These are phyloP conservation scores for Phoxinus dragarum DNA, from an alignment of 2,797 vertebrate genomes.

Conservation along the genomic window DNA sequence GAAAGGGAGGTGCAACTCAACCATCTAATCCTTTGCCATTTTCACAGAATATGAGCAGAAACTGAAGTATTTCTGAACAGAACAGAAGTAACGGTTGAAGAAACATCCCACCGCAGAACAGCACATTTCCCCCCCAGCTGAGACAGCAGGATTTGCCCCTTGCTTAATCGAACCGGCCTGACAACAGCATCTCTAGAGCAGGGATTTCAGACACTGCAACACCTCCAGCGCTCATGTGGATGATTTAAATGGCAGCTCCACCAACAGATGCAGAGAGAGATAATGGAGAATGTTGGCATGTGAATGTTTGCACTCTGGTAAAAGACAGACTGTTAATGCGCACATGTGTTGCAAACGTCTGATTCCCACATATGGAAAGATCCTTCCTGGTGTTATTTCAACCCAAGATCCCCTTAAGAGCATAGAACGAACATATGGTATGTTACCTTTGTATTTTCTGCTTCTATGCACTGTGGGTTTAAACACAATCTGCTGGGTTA, in stretches of 20 bases:
- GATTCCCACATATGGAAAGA: conserved; percentile 23
- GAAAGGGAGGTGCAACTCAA: neutral
- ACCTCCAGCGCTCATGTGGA: conserved; percentile 6
- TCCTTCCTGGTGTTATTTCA: neutral
- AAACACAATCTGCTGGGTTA: conserved; percentile 26
- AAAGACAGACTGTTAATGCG: neutral
- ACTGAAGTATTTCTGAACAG: conserved; percentile 2
- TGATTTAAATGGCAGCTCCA: conserved; percentile 33
- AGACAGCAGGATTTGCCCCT: conserved; percentile 5
- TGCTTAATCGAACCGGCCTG: conserved; percentile 14
- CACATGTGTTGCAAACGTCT: conserved; percentile 12
- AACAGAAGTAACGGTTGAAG: neutral
- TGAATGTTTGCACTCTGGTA: neutral
- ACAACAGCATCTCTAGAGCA: conserved; percentile 20
- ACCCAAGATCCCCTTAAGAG: conserved; percentile 14
- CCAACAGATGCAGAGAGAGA: conserved; percentile 22
- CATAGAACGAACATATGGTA: conserved; percentile 7
- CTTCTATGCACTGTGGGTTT: conserved; percentile 8
- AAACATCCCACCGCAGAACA: neutral
- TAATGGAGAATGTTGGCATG: conserved; percentile 1
- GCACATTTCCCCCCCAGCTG: conserved; percentile 3
- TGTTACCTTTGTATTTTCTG: neutral
- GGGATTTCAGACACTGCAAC: neutral
- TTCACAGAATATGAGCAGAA: neutral
- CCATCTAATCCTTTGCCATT: neutral